phyloP scores from a whole-genome alignment of 1,140 invertebrate species.

The Uloborus diversus region DNA sequence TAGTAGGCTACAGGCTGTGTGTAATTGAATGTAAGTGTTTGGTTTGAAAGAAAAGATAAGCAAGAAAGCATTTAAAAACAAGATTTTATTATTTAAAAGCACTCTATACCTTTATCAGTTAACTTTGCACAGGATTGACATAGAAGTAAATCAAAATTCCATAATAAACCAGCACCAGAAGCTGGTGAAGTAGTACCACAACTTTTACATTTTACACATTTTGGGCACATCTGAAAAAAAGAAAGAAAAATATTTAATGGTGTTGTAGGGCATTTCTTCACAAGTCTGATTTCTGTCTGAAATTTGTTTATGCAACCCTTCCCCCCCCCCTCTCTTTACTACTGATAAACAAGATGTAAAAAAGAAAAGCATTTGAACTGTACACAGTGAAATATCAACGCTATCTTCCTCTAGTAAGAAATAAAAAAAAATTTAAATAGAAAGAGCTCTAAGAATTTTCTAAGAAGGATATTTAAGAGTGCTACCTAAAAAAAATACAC shows the following conservation, averaged over 20 bases:
- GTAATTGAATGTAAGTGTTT: not conserved
- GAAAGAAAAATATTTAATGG: conserved; percentile 35
- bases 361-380: no score
- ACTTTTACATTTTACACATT: conserved; percentile 89
- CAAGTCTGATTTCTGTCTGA: no score
- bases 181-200: conserved; percentile 74
- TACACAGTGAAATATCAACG: no score
- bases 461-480: no score
- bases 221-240: conserved; percentile 79
- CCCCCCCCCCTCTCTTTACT: no score
- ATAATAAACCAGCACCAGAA: conserved; percentile 78
- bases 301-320: no score
- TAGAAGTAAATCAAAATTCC: conserved; percentile 85
- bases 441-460: no score
- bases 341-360: no score
- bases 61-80: conserved; percentile 31
- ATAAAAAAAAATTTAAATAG: conserved; percentile 26
- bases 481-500: no score
- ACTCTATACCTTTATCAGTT: conserved; percentile 76
- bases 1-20: no score
- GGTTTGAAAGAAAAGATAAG: not conserved
- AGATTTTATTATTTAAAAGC: conserved; percentile 44
- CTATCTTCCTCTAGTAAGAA: no score
- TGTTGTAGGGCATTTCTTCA: no score
- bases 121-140: conserved; percentile 89